phyloP scores from a whole-genome alignment of 2,113 vertebrate species.

The Spilogale gracilis region DNA sequence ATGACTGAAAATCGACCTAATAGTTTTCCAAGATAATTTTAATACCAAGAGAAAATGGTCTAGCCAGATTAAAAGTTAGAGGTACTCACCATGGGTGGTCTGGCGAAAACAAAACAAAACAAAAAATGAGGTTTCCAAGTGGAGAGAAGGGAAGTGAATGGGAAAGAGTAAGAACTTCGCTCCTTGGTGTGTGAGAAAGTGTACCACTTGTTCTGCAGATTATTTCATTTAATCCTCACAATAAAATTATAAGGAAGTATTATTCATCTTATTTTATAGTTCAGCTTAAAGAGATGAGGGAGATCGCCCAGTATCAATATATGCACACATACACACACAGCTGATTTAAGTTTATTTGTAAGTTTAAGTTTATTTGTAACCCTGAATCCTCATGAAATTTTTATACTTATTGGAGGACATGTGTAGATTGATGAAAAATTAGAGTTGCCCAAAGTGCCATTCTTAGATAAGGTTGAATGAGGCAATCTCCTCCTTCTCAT shows the following conservation, averaged over 20 bases:
- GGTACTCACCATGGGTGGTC: neutral
- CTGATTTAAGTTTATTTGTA: neutral
- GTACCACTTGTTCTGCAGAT: accelerated
- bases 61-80: slow-evolving; percentile 6
- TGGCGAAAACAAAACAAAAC: neutral
- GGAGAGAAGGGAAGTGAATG: neutral
- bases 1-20: neutral
- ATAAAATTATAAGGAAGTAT: neutral
- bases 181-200: neutral
- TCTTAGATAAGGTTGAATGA: neutral
- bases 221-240: neutral
- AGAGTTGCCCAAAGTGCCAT: accelerated
- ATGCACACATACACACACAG: accelerated
- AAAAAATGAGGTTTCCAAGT: neutral
- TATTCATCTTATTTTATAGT: neutral
- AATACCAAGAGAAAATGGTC: neutral
- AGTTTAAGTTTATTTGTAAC: neutral
- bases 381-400: neutral
- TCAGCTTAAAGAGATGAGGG: neutral
- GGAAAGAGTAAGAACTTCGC: neutral
- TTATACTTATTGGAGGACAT: neutral
- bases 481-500: neutral
- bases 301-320: neutral
- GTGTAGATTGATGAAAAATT: neutral
- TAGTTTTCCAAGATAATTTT: neutral